Conservation (phyloP, 1,140 invertebrate species). For the Neoseiulus cucumeris region DNA sequence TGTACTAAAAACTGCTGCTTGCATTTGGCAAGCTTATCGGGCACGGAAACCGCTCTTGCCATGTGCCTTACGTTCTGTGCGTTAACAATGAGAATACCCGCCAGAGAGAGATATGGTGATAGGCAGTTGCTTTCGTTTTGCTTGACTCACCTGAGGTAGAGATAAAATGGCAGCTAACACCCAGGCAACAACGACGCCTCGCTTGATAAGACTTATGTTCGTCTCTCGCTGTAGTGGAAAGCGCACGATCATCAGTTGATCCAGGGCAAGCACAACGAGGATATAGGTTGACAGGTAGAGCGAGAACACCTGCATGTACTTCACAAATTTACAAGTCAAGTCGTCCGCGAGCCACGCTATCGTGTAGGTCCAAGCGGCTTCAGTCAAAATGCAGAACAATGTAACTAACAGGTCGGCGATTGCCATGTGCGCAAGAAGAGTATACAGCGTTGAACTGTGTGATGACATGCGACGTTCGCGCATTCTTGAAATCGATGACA, state of each 20-base stretch:
- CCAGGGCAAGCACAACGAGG: not conserved
- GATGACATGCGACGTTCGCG: not conserved
- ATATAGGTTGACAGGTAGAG: conserved; percentile 47
- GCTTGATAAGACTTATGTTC: not conserved
- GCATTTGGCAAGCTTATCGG: too few relatives aligned
- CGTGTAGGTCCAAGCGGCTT: conserved; percentile 51
- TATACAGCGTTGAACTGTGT: conserved; percentile 27
- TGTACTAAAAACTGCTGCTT: too few relatives aligned
- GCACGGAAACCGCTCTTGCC: too few relatives aligned
- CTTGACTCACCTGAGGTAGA: not conserved
- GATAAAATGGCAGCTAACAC: not conserved
- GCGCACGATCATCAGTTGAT: conserved; percentile 2
- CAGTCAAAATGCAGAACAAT: conserved; percentile 52
- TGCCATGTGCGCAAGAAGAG: conserved; percentile 39
- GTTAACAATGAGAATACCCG: too few relatives aligned
- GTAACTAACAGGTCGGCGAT: conserved; percentile 52
- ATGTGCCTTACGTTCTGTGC: too few relatives aligned
- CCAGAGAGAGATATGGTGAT: too few relatives aligned
- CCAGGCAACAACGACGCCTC: not conserved
- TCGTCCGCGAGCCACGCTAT: conserved; percentile 59
- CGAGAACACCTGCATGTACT: conserved; percentile 60
- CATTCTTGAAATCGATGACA: not conserved
- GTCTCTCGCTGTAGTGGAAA: not conserved
- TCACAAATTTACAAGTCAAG: conserved; percentile 54
- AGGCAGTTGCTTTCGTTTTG: not conserved